Conservation (phyloP, 2,797 vertebrate species). For the Typhlichthys subterraneus region DNA sequence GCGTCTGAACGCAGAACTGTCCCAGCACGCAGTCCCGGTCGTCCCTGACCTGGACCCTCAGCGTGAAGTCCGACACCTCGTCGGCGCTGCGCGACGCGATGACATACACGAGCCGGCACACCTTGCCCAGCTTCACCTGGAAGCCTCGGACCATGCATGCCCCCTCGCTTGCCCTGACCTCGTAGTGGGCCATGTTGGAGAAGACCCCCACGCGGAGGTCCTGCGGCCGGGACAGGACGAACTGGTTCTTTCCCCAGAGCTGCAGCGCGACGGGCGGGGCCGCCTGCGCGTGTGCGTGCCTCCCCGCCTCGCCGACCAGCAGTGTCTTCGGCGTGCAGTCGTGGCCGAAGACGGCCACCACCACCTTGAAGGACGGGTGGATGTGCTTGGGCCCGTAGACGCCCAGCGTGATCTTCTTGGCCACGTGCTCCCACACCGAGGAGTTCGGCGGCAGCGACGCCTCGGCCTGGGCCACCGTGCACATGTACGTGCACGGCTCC, state of each 20-base stretch:
- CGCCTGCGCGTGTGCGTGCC: slow-evolving; percentile 78
- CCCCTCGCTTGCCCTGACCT: slow-evolving; percentile 85
- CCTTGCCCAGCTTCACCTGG: slow-evolving; percentile 94
- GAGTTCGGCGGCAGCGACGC: slow-evolving; percentile 76
- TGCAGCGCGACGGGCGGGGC: slow-evolving; percentile 86
- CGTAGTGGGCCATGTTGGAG: slow-evolving; percentile 92
- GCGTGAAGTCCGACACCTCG: slow-evolving; percentile 89
- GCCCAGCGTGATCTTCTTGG: slow-evolving; percentile 90
- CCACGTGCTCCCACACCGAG: slow-evolving; percentile 92
- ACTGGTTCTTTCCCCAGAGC: slow-evolving; percentile 96
- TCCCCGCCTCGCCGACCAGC: slow-evolving; percentile 86
- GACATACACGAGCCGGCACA: slow-evolving; percentile 88
- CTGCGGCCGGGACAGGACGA: slow-evolving; percentile 85
- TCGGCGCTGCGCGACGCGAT: slow-evolving; percentile 81
- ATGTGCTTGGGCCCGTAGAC: slow-evolving; percentile 96
- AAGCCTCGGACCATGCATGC: slow-evolving; percentile 86
- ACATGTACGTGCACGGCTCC: slow-evolving; percentile 94
- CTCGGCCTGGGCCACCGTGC: slow-evolving; percentile 84
- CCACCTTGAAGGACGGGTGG: slow-evolving; percentile 94
- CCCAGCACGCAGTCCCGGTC: slow-evolving; percentile 86
- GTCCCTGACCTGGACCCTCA: slow-evolving; percentile 91
- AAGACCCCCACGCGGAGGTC: slow-evolving; percentile 90
- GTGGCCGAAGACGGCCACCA: slow-evolving; percentile 92
- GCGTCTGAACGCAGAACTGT: slow-evolving; percentile 95
- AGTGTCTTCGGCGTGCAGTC: slow-evolving; percentile 92